Evolutionary conservation across 1,140 invertebrate genomes (phyloP), one percentile per base, ranked within the genome.

Genomic region (Papilio polyxenes): DNA sequence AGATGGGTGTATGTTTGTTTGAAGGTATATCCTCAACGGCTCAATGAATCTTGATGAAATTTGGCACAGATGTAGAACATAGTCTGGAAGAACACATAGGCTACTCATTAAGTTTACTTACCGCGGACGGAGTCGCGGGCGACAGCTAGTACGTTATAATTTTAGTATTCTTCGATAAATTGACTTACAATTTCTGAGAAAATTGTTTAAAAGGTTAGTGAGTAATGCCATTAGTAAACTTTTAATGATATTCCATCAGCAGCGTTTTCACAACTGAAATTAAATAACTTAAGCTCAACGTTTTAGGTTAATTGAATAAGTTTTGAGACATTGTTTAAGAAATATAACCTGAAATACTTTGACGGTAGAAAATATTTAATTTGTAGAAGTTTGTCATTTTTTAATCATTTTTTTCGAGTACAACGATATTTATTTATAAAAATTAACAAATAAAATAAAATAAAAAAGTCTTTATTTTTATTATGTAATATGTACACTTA

Each of bases 281-380:
- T 79, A 79, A 62, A 79, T 59, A 79, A 79, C 51, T 79, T 79
- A 56, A 53, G 56, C 23, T 69, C 65, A 69, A 37, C 77, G 51
- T 56, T 59, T 79, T 79, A 31, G 53, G 49, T 79, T 40, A 79
- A 62, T 79, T 79, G 53, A 79, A 79, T 79, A 79, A 79, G 56
- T 79, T 79, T 62, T 17, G 23, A 79, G 77, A 79, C 77, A 79
- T 79, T 79, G 77, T 79, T 79, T 79, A 56, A 62, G 77, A 79
- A 79, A 79, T 44, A 79, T 79, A 79, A 79, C 77, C 53, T 79
- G 56, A 79, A 79, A 62, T 79, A 56, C 77, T 79, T 79, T 79
- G 56, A 79, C 77, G 51, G 53, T 31, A 4, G 51, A 49, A 37
- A 62, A 79, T 31, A 44, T 44, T 79, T 79, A 7, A 40, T 5